phyloP scores from a whole-genome alignment of 92 coral and sea anemone species.

The Montipora capitata region DNA sequence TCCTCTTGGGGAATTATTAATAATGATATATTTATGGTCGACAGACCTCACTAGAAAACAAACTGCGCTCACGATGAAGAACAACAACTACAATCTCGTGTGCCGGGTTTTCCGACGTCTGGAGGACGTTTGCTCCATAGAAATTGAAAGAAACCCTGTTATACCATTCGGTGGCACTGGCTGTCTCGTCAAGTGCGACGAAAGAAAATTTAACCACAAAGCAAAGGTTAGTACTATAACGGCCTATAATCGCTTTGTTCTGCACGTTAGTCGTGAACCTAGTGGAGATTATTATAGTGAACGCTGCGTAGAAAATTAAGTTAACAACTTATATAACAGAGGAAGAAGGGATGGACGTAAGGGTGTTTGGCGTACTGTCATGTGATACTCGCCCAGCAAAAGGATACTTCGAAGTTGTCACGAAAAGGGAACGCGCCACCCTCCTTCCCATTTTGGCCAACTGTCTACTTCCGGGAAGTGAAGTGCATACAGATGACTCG shows the following conservation, averaged over 20 bases:
- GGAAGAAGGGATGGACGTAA: not conserved
- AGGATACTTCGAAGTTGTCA: not conserved
- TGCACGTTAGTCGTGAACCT: no score
- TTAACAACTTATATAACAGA: not conserved
- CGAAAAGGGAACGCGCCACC: not conserved
- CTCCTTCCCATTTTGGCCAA: not conserved
- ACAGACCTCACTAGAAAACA: conserved; percentile 17
- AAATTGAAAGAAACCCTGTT: conserved; percentile 1
- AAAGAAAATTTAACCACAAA: not conserved
- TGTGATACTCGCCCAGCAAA: not conserved
- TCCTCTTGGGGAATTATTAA: conserved; percentile 26
- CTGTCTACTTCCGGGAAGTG: conserved; percentile 1
- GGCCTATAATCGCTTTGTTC: no score
- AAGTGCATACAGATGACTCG: conserved; percentile 37
- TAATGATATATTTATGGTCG: conserved; percentile 44
- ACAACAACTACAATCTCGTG: conserved; percentile 8
- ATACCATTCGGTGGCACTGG: conserved; percentile 28
- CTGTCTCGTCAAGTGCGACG: conserved; percentile 21
- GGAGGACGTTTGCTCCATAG: not conserved
- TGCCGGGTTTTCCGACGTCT: not conserved
- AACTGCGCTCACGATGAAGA: conserved; percentile 3
- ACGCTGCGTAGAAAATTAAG: no score
- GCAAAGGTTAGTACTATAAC: not conserved
- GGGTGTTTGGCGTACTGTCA: conserved; percentile 1
- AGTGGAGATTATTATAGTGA: no score